phyloP scores from a whole-genome alignment of 1,140 invertebrate species.

The Heliconius hewitsoni region DNA sequence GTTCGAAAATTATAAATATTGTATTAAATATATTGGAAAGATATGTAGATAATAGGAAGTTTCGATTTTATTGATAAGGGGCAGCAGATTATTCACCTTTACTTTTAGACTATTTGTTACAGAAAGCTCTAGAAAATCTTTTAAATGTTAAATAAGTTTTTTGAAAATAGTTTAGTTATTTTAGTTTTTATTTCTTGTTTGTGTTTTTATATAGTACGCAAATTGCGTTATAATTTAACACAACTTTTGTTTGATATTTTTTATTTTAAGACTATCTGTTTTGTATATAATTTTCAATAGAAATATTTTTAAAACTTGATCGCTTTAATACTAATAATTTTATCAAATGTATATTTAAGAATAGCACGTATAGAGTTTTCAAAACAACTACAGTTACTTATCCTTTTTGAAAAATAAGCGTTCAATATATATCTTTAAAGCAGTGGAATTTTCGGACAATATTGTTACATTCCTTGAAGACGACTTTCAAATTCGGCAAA shows the following conservation, averaged over 20 bases:
- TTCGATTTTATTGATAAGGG: background rate
- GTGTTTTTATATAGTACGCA: no score
- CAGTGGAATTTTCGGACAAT: background rate
- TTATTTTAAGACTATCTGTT: no score
- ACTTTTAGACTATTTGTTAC: background rate
- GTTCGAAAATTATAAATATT: background rate
- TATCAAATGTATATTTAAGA: no score
- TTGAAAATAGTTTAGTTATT: background rate
- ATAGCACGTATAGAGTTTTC: background rate
- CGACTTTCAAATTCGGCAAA: background rate
- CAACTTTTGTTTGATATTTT: no score
- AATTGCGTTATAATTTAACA: no score
- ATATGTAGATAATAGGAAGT: constrained; percentile 1
- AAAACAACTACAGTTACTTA: background rate
- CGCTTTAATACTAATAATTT: no score
- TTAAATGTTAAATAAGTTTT: background rate
- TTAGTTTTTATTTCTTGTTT: no score
- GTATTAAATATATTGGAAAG: background rate
- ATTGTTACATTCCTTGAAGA: background rate
- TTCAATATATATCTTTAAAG: background rate
- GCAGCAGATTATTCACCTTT: no score
- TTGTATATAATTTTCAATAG: no score
- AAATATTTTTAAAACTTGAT: no score
- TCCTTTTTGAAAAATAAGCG: no score
- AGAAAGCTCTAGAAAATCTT: background rate